phyloP scores from a whole-genome alignment of 2,113 vertebrate species.

The Pseudorectes ferrugineus region DNA sequence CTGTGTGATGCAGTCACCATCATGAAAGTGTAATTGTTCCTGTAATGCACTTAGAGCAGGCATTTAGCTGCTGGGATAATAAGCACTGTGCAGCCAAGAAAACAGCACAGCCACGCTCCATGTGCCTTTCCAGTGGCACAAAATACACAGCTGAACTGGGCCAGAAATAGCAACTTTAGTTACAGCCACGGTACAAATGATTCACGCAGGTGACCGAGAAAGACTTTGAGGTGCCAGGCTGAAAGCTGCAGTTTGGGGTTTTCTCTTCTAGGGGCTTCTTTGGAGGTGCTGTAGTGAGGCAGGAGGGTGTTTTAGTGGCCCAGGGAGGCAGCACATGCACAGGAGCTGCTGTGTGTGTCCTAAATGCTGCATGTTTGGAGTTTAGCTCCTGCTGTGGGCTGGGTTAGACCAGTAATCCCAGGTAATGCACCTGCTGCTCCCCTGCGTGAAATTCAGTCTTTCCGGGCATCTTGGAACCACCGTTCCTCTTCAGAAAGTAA shows the following conservation, averaged over 20 bases:
- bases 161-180: slow-evolving; percentile 33
- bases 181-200: not conserved
- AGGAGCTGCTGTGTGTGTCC: not conserved
- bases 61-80: slow-evolving; percentile 52
- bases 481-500: not conserved
- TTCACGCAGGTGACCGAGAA: not conserved
- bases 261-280: not conserved
- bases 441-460: not conserved
- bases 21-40: not conserved
- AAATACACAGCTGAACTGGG: not conserved
- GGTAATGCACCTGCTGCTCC: not conserved
- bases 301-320: not conserved
- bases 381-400: not conserved
- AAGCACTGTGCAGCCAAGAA: slow-evolving; percentile 6
- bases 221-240: not conserved
- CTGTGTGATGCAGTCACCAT: not conserved
- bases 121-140: not conserved
- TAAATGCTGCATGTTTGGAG: not conserved
- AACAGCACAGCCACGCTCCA: not conserved
- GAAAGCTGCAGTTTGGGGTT: not conserved
- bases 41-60: not conserved
- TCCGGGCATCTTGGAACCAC: not conserved
- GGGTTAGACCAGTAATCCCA: not conserved
- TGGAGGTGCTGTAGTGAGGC: not conserved
- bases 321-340: rapidly evolving